Percentiles rank a stretch among this genome's conserved stretches.
These are phyloP conservation scores for Actinia equina DNA, from an alignment of 64 coral and sea anemone species.

Conservation along the genomic window DNA sequence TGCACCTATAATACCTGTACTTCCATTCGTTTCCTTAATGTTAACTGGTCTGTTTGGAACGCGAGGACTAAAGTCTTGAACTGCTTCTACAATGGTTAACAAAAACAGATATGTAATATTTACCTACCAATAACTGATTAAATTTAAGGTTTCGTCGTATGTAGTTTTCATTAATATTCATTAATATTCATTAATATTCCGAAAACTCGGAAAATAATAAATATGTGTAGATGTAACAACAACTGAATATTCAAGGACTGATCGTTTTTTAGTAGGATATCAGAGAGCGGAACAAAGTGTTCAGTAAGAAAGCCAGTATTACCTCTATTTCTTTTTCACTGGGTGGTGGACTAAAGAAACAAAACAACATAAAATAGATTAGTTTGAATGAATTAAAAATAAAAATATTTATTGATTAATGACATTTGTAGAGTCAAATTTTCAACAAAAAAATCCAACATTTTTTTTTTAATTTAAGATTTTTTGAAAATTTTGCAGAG, in stretches of 20 bases:
- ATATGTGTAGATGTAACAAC: no score
- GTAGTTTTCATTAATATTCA: no score
- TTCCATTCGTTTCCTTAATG: conserved; percentile 49
- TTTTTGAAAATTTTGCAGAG: no score
- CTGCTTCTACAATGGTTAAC: conserved; percentile 46
- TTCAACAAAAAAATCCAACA: no score
- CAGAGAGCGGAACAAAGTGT: background rate
- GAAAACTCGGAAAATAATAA: no score
- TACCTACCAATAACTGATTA: background rate
- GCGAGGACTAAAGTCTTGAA: conserved; percentile 70
- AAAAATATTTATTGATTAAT: no score
- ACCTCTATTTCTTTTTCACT: conserved; percentile 69
- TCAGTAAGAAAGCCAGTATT: background rate
- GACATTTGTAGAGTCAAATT: no score
- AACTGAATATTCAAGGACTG: no score
- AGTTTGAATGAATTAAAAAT: background rate
- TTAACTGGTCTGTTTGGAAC: conserved; percentile 72
- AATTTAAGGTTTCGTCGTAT: no score
- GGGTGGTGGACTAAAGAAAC: conserved; percentile 32
- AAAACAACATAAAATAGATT: background rate
- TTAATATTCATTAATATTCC: no score
- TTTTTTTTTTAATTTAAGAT: no score
- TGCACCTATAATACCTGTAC: conserved; percentile 43
- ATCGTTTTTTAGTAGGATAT: no score
- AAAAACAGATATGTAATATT: background rate